A percentile compares a stretch with the other conserved stretches of the same genome.
Evolutionary conservation across 2,888 invertebrate species (phyloP).

Genomic region (Glaucopsyche alexis): DNA sequence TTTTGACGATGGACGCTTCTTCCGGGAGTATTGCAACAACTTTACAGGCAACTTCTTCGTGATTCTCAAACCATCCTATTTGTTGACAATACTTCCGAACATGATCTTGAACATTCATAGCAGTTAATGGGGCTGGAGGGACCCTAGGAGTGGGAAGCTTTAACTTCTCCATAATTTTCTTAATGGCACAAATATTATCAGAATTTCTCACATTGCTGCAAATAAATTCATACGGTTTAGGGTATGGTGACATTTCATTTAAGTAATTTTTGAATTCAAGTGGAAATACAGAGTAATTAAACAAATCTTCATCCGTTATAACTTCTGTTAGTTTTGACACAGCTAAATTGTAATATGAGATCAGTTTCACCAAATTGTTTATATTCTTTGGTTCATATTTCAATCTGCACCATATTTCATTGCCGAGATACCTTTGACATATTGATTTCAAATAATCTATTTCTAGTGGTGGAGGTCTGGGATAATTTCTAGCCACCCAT

Average conservation of each 20-base stretch:
- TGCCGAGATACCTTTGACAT: conserved; percentile 78
- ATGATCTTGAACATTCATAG: conserved; percentile 65
- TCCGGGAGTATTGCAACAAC: conserved; percentile 67
- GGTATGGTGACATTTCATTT: conserved; percentile 70
- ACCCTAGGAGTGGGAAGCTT: conserved; percentile 74
- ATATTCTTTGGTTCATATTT: conserved; percentile 55
- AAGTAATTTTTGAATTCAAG: conserved; percentile 81
- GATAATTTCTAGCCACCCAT: conserved; percentile 75
- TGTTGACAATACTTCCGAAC: conserved; percentile 74
- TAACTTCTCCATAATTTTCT: conserved; percentile 74
- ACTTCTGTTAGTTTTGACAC: conserved; percentile 81
- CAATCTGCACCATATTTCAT: conserved; percentile 82
- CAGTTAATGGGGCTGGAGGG: conserved; percentile 66
- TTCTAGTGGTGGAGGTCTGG: conserved; percentile 75
- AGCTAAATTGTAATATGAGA: conserved; percentile 84
- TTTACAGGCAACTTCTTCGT: conserved; percentile 72
- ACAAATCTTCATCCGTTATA: conserved; percentile 79
- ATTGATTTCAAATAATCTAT: conserved; percentile 79
- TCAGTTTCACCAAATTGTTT: conserved; percentile 79
- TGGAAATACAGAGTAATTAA: conserved; percentile 82
- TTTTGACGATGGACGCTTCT: conserved; percentile 60
- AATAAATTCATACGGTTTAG: conserved; percentile 84
- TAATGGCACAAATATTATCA: conserved; percentile 72
- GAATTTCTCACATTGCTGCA: conserved; percentile 79
- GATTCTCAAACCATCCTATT: conserved; percentile 71